Evolutionary conservation across 1,140 invertebrate species (phyloP).

Genomic region (Aphelenchoides besseyi): DNA sequence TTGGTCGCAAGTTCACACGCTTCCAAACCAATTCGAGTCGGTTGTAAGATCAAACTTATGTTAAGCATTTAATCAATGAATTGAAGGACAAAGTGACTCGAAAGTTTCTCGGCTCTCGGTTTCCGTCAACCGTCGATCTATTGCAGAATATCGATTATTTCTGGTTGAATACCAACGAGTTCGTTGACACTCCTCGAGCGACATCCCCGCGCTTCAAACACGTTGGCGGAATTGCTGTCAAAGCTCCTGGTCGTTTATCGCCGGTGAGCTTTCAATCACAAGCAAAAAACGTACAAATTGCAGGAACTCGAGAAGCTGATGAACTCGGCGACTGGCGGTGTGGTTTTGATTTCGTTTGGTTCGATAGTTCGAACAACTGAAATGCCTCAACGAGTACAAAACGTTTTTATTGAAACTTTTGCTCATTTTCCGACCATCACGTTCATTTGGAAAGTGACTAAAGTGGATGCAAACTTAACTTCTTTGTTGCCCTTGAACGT

Average conservation of each 20-base stretch:
- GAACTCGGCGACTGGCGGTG: slow-evolving; percentile 7
- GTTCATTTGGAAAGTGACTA: slow-evolving; percentile 5
- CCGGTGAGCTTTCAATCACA: too few species aligned
- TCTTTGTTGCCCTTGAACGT: background rate
- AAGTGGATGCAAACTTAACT: background rate
- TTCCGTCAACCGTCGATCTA: slow-evolving; percentile 2
- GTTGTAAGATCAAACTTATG: background rate
- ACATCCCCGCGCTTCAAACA: slow-evolving; percentile 11
- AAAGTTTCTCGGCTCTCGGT: background rate
- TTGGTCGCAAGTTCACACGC: background rate
- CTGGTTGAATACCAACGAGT: slow-evolving; percentile 2
- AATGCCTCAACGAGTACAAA: background rate
- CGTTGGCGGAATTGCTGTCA: slow-evolving; percentile 6
- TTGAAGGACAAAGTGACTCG: background rate
- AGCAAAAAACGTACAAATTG: too few species aligned
- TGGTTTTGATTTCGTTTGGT: slow-evolving; percentile 3
- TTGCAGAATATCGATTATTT: background rate
- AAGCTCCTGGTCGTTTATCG: background rate
- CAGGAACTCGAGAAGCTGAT: background rate
- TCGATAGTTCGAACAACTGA: background rate
- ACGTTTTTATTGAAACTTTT: background rate
- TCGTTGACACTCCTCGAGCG: background rate
- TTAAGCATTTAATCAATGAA: background rate
- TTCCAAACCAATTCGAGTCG: background rate
- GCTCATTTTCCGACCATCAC: background rate